phyloP scores from a whole-genome alignment of 2,113 vertebrate species.

The Cyprinus carpio region DNA sequence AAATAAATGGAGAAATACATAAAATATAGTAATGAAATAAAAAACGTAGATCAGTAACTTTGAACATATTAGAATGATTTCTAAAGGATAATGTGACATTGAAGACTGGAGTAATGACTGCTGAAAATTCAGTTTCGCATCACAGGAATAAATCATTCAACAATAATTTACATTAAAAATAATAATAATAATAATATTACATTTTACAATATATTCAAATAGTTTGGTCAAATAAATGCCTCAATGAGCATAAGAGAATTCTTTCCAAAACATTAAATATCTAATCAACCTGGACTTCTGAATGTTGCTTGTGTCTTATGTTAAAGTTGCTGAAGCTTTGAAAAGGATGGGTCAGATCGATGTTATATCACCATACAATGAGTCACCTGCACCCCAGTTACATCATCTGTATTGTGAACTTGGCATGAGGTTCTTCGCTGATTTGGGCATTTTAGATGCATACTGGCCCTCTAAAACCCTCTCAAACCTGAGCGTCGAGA shows the following conservation, averaged over 20 bases:
- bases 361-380: slow-evolving; percentile 5
- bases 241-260: background rate
- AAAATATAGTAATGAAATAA: no score
- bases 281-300: background rate
- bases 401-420: slow-evolving; percentile 13
- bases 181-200: background rate
- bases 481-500: background rate
- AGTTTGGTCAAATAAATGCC: background rate
- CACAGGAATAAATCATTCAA: background rate
- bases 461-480: slow-evolving; percentile 1
- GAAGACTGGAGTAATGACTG: background rate
- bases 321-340: background rate
- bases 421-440: background rate
- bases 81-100: background rate
- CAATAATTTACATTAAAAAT: no score
- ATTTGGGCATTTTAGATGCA: background rate
- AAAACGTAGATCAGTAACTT: background rate
- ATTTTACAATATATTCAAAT: background rate
- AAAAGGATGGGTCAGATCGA: background rate
- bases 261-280: background rate
- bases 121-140: background rate
- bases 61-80: background rate
- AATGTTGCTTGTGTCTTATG: background rate
- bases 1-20: background rate
- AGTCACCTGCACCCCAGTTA: slow-evolving; percentile 6